A percentile compares a stretch with the other conserved stretches of the same genome.
Conservation (phyloP, 2,888 invertebrate genomes). For the Polydrusus pterygomalis region DNA sequence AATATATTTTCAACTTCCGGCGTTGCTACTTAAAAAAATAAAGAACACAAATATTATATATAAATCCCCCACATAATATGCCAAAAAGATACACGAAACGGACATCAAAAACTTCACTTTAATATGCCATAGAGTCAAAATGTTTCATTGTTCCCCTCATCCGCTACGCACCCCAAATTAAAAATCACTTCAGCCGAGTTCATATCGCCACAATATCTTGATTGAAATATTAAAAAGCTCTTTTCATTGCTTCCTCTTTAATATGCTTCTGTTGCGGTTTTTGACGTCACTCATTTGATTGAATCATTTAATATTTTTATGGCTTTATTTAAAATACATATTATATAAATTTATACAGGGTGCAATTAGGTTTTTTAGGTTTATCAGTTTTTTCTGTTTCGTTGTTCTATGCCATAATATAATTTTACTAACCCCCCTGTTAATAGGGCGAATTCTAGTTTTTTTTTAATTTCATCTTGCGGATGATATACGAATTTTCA, state of each 20-base stretch:
- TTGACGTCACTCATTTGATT: conserved; percentile 20
- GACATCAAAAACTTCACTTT: conserved; percentile 22
- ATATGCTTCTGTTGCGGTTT: conserved; percentile 40
- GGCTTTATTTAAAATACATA: not conserved
- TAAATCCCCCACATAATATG: not conserved
- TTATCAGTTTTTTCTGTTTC: no score
- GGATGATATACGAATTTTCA: no score
- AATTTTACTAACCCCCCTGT: no score
- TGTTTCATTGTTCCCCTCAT: conserved; percentile 55
- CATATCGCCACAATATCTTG: conserved; percentile 59
- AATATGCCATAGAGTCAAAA: conserved; percentile 31
- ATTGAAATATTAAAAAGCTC: conserved; percentile 62
- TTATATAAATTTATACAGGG: no score
- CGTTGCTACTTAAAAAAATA: no score
- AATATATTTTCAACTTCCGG: no score
- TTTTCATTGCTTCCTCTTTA: conserved; percentile 48
- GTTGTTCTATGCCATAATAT: no score
- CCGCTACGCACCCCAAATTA: conserved; percentile 58
- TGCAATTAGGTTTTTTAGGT: no score
- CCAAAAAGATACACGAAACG: not conserved
- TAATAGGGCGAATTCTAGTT: no score
- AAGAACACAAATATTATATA: no score
- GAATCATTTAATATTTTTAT: not conserved
- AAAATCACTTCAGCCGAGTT: conserved; percentile 61
- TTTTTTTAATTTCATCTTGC: no score